Conservation (phyloP, 2,113 vertebrate species). For the Phocoena sinus region DNA sequence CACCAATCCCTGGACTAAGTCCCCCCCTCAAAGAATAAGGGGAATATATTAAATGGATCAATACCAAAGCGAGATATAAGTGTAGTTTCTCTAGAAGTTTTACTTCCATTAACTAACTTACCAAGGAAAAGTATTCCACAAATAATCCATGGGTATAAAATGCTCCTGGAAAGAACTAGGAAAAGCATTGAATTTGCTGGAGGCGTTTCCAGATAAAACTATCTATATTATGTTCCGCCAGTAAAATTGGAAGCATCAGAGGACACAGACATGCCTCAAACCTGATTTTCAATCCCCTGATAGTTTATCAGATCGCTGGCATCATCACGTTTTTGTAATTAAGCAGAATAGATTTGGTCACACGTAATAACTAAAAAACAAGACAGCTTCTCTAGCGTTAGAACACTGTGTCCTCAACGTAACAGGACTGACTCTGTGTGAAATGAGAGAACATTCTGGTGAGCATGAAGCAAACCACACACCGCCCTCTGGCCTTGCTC, state of each 20-base stretch:
- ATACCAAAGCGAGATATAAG: conserved; percentile 48
- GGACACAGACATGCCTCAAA: background rate
- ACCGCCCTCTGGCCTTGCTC: background rate
- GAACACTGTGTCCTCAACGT: background rate
- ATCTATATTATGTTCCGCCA: background rate
- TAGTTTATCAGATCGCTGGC: background rate
- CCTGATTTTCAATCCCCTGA: background rate
- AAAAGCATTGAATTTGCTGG: conserved; percentile 30
- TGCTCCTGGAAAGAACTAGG: conserved; percentile 21
- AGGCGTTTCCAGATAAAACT: conserved; percentile 53
- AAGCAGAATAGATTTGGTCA: background rate
- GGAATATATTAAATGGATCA: conserved; percentile 51
- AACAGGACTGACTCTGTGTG: background rate
- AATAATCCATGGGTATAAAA: conserved; percentile 54
- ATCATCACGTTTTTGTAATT: background rate
- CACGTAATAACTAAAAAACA: background rate
- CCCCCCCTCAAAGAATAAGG: background rate
- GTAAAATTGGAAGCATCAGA: background rate
- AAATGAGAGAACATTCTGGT: background rate
- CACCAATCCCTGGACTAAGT: background rate
- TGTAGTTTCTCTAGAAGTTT: conserved; percentile 35
- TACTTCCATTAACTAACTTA: conserved; percentile 65
- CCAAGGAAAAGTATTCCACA: conserved; percentile 38
- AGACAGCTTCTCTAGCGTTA: background rate
- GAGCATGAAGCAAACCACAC: background rate